Evolutionary conservation across 2,797 vertebrate genomes (phyloP).

Genomic region (Oreortyx pictus): DNA sequence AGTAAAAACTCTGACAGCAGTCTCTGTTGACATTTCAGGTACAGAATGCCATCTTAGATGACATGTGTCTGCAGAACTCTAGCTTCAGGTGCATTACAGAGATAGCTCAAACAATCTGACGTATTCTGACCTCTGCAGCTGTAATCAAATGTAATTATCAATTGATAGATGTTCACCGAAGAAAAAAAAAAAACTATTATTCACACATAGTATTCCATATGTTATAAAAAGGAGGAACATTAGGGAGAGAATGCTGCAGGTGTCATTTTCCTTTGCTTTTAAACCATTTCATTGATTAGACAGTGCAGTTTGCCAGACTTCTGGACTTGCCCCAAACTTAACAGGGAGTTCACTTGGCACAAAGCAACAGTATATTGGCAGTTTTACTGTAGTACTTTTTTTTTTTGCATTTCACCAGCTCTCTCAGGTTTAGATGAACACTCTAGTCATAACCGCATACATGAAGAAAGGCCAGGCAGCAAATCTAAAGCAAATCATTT

Average conservation of each 20-base stretch:
- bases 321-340: neutral
- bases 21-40: neutral
- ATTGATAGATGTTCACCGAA: neutral
- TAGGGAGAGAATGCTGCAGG: neutral
- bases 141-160: neutral
- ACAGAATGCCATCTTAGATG: fast-evolving
- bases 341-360: neutral
- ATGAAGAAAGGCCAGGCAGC: neutral
- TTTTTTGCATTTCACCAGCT: neutral
- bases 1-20: neutral
- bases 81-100: neutral
- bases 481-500: neutral
- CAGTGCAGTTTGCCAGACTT: neutral
- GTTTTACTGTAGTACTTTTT: neutral
- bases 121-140: neutral
- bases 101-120: neutral
- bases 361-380: neutral
- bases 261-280: neutral
- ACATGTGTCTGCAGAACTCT: too few species aligned
- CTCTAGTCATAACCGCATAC: neutral
- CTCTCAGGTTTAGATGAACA: neutral
- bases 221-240: neutral
- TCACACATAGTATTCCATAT: neutral
- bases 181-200: neutral
- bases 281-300: neutral